A percentile compares a stretch with the other conserved stretches of the same genome.
Evolutionary conservation across 1,140 invertebrate genomes (phyloP).

Genomic region (Neodiprion fabricii): DNA sequence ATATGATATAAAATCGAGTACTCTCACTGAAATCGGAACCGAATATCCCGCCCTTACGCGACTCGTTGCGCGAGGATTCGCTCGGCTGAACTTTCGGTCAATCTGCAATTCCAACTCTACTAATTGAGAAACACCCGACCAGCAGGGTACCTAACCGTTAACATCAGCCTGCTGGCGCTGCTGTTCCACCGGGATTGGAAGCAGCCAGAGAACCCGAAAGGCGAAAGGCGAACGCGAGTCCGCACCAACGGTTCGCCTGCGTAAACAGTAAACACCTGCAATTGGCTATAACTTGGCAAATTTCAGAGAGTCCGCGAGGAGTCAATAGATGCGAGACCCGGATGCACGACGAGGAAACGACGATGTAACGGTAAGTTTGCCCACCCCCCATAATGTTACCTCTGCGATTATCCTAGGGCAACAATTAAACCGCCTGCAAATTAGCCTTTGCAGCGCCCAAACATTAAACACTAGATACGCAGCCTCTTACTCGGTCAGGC

Average conservation of each 20-base stretch:
- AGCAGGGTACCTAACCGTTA: neutral
- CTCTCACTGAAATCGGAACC: too few relatives aligned
- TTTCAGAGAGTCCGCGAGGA: neutral
- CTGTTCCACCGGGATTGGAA: too few relatives aligned
- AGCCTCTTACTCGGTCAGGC: too few relatives aligned
- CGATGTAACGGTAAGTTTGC: neutral
- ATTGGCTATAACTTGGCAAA: neutral
- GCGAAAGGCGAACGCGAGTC: neutral
- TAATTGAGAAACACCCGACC: slow-evolving; percentile 37
- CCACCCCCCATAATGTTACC: neutral
- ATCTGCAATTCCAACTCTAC: slow-evolving; percentile 44
- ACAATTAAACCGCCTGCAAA: neutral
- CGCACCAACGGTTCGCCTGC: neutral
- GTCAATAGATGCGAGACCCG: too few relatives aligned
- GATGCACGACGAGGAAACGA: too few relatives aligned
- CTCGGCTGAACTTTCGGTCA: slow-evolving; percentile 11
- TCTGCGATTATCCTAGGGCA: neutral
- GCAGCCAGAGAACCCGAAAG: too few relatives aligned
- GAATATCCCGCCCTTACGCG: too few relatives aligned
- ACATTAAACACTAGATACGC: neutral
- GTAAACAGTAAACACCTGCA: slow-evolving; percentile 1
- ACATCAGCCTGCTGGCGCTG: neutral
- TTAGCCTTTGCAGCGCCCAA: neutral
- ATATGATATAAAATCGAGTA: too few relatives aligned
- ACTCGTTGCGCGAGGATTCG: neutral